Evolutionary conservation across 2,113 vertebrate genomes (phyloP), one percentile per base, ranked within the genome.

Genomic region (Leptocoma aspasia): DNA sequence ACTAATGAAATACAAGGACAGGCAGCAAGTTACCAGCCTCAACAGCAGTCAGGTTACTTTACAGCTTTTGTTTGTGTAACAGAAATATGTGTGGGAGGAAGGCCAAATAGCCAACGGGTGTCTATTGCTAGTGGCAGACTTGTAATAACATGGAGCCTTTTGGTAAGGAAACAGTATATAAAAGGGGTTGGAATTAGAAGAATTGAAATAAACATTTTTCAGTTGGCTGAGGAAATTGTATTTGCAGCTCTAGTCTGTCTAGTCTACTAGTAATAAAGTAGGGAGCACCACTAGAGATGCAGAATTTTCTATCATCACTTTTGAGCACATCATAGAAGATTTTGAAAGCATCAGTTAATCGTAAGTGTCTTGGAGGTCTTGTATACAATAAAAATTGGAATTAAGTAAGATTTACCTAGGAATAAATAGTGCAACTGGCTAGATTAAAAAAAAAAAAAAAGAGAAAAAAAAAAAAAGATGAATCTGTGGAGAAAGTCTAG

Each of bases 111-210:
- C 68, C 54, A 81, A 16, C 3, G 3, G 11, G 5, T 70, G n/a
- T 75, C 31, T 75, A 6, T 47, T 89, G 33, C 52, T 89, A 18
- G 21, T 78, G 64, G 39, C 64, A 78, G 30, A 77, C 63, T 77
- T 93, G 24, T 41, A 70, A 13, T 42, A 65, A 61, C 12, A 7
- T 24, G n/a, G 15, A 91, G 12, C 23, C 39, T 78, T 93, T 86
- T 70, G 52, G 60, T 60, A 75, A 81, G 56, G 69, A 75, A 94
- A 70, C 17, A 31, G 69, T 71, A 95, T 91, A 89, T 92, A 93
- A 78, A 80, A 94, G 68, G 30, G 28, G 18, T 35, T 66, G 23
- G 24, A 63, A 70, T 83, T 83, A 83, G 17, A 82, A 79, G 45
- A 19, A 69, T 17, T 89, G 66, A 92, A 92, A 73, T 30, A 77